These are phyloP conservation scores for Lagenorhynchus albirostris DNA, from an alignment of 2,113 vertebrate species.

Conservation along the genomic window DNA sequence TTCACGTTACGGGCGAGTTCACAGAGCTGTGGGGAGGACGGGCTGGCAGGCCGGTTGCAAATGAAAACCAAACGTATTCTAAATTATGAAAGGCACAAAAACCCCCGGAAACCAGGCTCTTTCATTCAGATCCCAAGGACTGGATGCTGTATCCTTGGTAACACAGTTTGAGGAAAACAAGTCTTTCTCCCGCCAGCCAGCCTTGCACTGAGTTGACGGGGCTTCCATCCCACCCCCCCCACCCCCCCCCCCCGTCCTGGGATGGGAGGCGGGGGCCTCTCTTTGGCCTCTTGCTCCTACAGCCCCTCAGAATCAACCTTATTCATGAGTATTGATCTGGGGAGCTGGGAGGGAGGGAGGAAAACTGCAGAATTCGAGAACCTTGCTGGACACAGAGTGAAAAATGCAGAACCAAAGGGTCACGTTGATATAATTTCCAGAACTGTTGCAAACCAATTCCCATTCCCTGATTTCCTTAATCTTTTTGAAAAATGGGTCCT, in stretches of 20 bases:
- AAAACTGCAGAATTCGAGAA: not conserved
- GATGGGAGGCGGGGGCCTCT: not conserved
- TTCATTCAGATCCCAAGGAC: constrained; percentile 51
- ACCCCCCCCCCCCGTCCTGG: fast-evolving
- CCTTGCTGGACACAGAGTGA: not conserved
- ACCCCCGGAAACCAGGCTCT: not conserved
- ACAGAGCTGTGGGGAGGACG: not conserved
- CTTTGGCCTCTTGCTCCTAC: not conserved
- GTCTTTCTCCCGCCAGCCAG: not conserved
- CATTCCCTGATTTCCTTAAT: not conserved
- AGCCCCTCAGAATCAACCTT: not conserved
- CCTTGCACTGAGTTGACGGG: fast-evolving
- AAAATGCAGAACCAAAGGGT: constrained; percentile 1
- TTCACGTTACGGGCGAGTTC: not conserved
- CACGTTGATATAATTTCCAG: not conserved
- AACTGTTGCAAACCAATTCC: not conserved
- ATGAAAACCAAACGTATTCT: constrained; percentile 31
- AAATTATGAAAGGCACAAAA: constrained; percentile 28
- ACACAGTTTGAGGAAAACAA: not conserved
- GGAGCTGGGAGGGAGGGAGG: not conserved
- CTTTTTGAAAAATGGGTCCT: constrained; percentile 41
- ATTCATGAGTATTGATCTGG: not conserved
- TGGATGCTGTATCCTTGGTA: constrained; percentile 54
- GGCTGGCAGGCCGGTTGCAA: constrained; percentile 11
- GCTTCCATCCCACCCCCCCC: not conserved